phyloP scores from a whole-genome alignment of 2,113 vertebrate genomes.

The Machaerirhynchus nigripectus region DNA sequence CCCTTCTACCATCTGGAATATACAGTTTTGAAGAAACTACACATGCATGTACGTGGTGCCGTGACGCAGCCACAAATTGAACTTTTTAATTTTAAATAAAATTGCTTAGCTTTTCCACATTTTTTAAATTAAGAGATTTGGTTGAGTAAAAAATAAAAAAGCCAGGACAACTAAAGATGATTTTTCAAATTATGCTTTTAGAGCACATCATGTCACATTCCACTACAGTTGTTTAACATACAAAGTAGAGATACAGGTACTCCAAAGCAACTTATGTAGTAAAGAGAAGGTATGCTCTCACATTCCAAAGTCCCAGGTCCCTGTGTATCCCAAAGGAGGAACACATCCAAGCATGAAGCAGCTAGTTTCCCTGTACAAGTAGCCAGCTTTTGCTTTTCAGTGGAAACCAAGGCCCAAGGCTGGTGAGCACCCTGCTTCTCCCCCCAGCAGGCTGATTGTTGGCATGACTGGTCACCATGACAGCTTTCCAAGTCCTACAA shows the following conservation, averaged over 20 bases:
- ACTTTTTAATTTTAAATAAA: background rate
- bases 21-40: background rate
- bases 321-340: background rate
- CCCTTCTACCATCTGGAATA: background rate
- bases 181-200: background rate
- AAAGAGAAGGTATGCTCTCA: background rate
- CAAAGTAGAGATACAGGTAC: background rate
- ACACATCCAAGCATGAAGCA: background rate
- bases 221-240: background rate
- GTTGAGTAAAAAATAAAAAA: background rate
- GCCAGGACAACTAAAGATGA: background rate
- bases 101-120: background rate
- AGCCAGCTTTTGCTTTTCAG: background rate
- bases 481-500: background rate
- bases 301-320: background rate
- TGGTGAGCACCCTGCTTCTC: background rate
- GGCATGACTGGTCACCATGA: background rate
- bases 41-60: background rate
- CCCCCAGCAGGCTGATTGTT: background rate
- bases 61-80: background rate
- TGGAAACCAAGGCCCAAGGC: background rate
- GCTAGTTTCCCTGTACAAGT: background rate
- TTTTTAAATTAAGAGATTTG: background rate
- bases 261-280: background rate
- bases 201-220: background rate